phyloP scores from a whole-genome alignment of 1,140 invertebrate species.

The Drosophila arawakana region DNA sequence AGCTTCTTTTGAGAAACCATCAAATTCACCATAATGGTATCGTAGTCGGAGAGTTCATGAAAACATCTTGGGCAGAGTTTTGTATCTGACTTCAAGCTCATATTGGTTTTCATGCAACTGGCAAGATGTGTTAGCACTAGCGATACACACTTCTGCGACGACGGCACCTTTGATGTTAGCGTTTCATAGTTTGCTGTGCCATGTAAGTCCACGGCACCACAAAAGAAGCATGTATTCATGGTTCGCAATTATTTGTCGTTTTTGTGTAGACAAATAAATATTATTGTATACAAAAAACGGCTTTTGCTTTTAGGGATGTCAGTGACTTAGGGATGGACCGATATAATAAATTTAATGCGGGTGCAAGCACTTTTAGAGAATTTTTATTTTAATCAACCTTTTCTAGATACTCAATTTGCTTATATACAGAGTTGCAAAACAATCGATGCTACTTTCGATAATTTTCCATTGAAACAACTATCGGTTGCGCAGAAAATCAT shows the following conservation, averaged over 20 bases:
- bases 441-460: constrained; percentile 36
- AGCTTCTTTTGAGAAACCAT: constrained; percentile 72
- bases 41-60: constrained; percentile 68
- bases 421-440: constrained; percentile 35
- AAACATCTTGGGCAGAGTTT: constrained; percentile 70
- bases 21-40: constrained; percentile 77
- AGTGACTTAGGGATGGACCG: constrained; percentile 57
- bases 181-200: constrained; percentile 49
- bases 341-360: constrained; percentile 41
- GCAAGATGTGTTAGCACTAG: constrained; percentile 74
- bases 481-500: background rate
- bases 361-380: constrained; percentile 46
- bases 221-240: constrained; percentile 73
- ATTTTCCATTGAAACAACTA: background rate
- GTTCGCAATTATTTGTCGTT: constrained; percentile 10
- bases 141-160: constrained; percentile 67
- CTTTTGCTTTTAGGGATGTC: constrained; percentile 55
- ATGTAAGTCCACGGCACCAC: constrained; percentile 65
- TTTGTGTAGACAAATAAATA: constrained; percentile 1
- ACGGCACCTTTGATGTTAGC: constrained; percentile 62
- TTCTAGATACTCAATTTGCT: constrained; percentile 32
- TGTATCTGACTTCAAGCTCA: constrained; percentile 51
- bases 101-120: constrained; percentile 65
- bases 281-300: constrained; percentile 36
- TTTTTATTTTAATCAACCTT: constrained; percentile 43